phyloP scores from a whole-genome alignment of 2,888 invertebrate genomes.

The Drosophila neonasuta region DNA sequence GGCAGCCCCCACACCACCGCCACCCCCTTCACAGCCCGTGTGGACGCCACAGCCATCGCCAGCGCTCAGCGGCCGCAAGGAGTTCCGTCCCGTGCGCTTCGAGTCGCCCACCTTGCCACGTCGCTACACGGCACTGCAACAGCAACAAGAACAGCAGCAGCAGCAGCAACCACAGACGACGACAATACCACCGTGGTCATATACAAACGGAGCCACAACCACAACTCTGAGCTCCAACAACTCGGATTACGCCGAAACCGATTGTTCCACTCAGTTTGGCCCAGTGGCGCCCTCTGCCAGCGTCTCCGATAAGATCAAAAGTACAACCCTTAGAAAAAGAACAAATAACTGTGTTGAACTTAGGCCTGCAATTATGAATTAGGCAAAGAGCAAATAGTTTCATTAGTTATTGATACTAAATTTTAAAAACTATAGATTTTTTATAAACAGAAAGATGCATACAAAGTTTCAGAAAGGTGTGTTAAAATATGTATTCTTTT shows the following conservation, averaged over 20 bases:
- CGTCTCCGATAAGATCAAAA: constrained; percentile 81
- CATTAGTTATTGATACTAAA: background rate
- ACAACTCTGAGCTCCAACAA: constrained; percentile 61
- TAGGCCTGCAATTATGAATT: background rate
- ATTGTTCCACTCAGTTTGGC: constrained; percentile 62
- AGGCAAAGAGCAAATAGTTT: background rate
- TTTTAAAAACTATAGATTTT: too few species aligned
- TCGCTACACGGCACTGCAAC: constrained; percentile 73
- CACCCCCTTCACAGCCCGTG: constrained; percentile 86
- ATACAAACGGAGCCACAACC: constrained; percentile 48
- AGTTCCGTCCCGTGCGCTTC: constrained; percentile 90
- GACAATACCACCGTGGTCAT: constrained; percentile 65
- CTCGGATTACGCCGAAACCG: constrained; percentile 68
- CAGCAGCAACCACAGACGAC: constrained; percentile 46
- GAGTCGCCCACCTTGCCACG: constrained; percentile 86
- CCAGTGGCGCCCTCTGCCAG: constrained; percentile 71
- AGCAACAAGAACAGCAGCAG: constrained; percentile 47
- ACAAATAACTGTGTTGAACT: background rate
- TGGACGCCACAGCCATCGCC: constrained; percentile 93
- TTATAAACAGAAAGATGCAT: too few species aligned
- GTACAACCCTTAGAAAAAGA: constrained; percentile 57
- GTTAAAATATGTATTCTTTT: too few species aligned
- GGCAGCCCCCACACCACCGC: constrained; percentile 82
- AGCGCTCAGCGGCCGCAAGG: constrained; percentile 85
- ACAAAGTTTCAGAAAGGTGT: too few species aligned